Evolutionary conservation across 2,888 invertebrate species (phyloP).

Genomic region (Schrankia costaestrigalis): DNA sequence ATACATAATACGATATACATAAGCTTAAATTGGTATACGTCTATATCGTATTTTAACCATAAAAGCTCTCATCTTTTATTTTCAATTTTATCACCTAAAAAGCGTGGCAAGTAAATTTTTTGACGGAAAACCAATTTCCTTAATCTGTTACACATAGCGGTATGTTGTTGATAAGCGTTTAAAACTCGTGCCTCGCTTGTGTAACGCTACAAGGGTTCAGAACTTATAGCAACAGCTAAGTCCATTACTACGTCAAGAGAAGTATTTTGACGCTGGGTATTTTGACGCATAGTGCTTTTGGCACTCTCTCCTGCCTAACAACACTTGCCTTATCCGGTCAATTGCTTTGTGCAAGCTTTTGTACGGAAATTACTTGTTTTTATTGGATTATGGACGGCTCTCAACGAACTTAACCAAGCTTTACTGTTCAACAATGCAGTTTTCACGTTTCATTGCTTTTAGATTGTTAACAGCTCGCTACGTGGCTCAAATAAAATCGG

Average conservation of each 20-base stretch:
- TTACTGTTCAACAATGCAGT: conserved; percentile 26
- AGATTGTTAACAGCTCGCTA: conserved; percentile 14
- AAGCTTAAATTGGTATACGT: neutral
- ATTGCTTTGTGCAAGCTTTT: conserved; percentile 54
- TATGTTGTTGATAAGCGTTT: conserved; percentile 34
- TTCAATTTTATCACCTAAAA: conserved; percentile 2
- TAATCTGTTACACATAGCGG: conserved; percentile 26
- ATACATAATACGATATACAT: neutral
- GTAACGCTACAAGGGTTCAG: conserved; percentile 41
- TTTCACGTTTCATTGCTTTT: conserved; percentile 25
- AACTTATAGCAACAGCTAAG: conserved; percentile 57
- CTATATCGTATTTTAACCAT: neutral
- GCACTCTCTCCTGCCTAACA: conserved; percentile 23
- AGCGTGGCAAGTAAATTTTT: conserved; percentile 8
- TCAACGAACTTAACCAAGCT: conserved; percentile 22
- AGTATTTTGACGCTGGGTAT: conserved; percentile 59
- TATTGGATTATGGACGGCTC: conserved; percentile 39
- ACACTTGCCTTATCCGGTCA: conserved; percentile 52
- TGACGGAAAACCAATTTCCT: conserved; percentile 28
- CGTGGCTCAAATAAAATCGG: conserved; percentile 11
- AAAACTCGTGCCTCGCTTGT: conserved; percentile 42
- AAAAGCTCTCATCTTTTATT: neutral
- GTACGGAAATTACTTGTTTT: conserved; percentile 40
- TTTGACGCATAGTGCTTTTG: conserved; percentile 48
- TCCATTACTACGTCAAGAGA: conserved; percentile 58